These are phyloP conservation scores for Dromococcyx pavoninus DNA, from an alignment of 2,797 vertebrate genomes.

Conservation along the genomic window DNA sequence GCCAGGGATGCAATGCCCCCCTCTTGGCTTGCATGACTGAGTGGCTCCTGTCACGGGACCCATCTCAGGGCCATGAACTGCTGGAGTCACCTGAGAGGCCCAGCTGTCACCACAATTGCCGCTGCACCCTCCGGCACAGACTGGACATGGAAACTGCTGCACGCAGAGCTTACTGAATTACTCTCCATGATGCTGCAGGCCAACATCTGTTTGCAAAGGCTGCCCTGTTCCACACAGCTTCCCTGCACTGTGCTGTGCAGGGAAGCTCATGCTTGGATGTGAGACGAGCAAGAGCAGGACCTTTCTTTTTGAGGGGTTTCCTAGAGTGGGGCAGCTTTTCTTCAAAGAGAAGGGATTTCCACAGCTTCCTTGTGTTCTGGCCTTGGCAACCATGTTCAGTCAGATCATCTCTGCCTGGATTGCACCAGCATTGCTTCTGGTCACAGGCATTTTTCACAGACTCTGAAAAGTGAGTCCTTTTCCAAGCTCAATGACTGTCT, in stretches of 20 bases:
- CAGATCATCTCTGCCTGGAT: background rate
- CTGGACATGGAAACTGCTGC: conserved; percentile 41
- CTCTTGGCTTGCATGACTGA: background rate
- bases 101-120: background rate
- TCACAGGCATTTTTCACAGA: background rate
- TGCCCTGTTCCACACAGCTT: rapidly evolving
- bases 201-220: background rate
- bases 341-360: background rate
- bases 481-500: background rate
- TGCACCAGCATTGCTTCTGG: background rate
- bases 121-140: background rate
- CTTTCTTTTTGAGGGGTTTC: background rate
- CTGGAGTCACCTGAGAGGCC: conserved; percentile 39
- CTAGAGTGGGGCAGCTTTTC: background rate
- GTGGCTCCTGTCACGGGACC: background rate
- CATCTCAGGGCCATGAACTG: background rate
- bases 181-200: background rate
- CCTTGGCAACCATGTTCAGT: rapidly evolving
- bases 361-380: background rate
- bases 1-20: background rate
- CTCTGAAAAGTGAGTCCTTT: background rate
- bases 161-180: background rate
- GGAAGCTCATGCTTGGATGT: background rate
- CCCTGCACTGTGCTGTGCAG: background rate
- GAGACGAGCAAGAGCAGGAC: background rate